phyloP scores from a whole-genome alignment of 2,888 invertebrate genomes.

The Ferdinandea cuprea region DNA sequence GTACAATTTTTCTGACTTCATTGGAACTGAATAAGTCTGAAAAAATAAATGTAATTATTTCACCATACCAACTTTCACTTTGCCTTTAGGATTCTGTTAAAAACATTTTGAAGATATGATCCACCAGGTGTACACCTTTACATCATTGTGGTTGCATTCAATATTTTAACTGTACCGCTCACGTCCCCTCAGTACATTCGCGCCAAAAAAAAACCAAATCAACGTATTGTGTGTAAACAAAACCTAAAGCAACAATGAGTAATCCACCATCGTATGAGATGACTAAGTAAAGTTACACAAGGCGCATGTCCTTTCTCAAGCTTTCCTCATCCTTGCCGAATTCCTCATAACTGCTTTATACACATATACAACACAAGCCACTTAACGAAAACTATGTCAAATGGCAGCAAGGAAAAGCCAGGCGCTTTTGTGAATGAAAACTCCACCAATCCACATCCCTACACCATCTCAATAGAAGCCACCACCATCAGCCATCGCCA shows the following conservation, averaged over 20 bases:
- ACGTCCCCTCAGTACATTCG: neutral
- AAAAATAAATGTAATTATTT: no score
- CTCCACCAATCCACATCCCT: neutral
- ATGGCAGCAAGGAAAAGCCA: conserved; percentile 25
- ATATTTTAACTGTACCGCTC: no score
- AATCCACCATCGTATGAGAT: conserved; percentile 35
- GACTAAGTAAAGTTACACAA: conserved; percentile 23
- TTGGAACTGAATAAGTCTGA: no score
- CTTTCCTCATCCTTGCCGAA: conserved; percentile 14
- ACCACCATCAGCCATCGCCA: conserved; percentile 3
- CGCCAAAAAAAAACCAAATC: conserved; percentile 15
- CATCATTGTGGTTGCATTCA: no score
- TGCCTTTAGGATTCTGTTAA: no score
- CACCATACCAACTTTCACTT: no score
- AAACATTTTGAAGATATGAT: no score
- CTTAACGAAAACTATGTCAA: conserved; percentile 29
- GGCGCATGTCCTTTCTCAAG: conserved; percentile 55
- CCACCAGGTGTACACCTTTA: no score
- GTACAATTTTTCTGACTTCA: no score
- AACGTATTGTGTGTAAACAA: conserved; percentile 9
- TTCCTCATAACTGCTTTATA: neutral
- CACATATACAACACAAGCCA: conserved; percentile 14
- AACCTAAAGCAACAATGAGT: conserved; percentile 34
- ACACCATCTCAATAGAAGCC: neutral
- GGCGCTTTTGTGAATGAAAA: conserved; percentile 67